Evolutionary conservation across 2,797 vertebrate genomes (phyloP).

Genomic region (Falco novaeseelandiae): DNA sequence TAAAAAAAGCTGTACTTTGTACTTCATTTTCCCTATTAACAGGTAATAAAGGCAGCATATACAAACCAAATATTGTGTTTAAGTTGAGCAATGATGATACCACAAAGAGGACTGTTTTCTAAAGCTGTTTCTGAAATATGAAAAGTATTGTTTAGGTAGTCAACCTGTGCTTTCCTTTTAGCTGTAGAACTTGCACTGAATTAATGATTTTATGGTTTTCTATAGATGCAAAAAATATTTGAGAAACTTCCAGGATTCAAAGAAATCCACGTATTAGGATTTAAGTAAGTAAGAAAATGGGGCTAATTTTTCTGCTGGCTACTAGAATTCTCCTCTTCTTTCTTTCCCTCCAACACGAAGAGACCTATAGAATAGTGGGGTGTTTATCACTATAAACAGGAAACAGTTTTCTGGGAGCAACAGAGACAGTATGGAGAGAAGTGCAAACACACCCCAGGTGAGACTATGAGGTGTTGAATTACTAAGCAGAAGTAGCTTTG

Average conservation of each 20-base stretch:
- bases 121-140: background rate
- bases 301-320: background rate
- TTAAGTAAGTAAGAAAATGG: conserved; percentile 83
- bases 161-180: background rate
- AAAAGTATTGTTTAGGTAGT: background rate
- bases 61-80: background rate
- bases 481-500: background rate
- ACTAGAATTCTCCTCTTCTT: background rate
- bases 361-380: background rate
- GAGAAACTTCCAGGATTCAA: conserved; percentile 89
- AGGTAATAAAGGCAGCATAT: background rate
- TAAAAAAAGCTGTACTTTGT: background rate
- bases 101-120: background rate
- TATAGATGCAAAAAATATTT: conserved; percentile 88
- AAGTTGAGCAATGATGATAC: background rate
- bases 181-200: background rate
- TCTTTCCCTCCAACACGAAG: background rate
- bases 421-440: background rate
- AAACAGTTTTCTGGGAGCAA: background rate
- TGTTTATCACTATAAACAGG: background rate
- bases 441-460: background rate
- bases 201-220: conserved; percentile 10
- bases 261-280: conserved; percentile 83
- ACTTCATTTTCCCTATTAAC: background rate
- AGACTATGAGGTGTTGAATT: background rate